phyloP scores from a whole-genome alignment of 2,888 invertebrate species.

The Drosophila emarginata region DNA sequence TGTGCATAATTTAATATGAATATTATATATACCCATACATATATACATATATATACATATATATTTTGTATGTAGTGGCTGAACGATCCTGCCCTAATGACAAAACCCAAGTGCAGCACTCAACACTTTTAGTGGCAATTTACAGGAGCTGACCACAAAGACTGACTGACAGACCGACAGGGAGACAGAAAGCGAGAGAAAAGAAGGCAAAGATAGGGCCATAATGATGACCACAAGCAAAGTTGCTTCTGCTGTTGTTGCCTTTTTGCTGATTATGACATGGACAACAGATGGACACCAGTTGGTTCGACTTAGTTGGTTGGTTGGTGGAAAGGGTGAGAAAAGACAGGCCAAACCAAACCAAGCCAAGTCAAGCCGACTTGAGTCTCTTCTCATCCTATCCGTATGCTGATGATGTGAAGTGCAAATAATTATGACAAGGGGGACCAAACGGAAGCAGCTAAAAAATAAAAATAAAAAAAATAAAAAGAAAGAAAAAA shows the following conservation, averaged over 20 bases:
- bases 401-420: slow-evolving; percentile 67
- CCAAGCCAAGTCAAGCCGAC: too few species aligned
- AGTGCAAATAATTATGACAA: slow-evolving; percentile 77
- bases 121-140: slow-evolving; percentile 78
- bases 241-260: slow-evolving; percentile 31
- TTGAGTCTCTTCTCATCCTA: slow-evolving; percentile 14
- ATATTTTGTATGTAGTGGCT: not conserved
- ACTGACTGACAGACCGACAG: slow-evolving; percentile 16
- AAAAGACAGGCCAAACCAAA: slow-evolving; percentile 1
- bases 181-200: slow-evolving; percentile 3
- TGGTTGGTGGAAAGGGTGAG: not conserved
- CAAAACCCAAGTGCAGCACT: slow-evolving; percentile 67
- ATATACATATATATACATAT: not conserved
- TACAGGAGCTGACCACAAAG: slow-evolving; percentile 76
- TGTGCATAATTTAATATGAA: slow-evolving; percentile 73
- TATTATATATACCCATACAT: slow-evolving; percentile 48
- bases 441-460: slow-evolving; percentile 59
- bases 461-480: slow-evolving; percentile 30
- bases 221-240: slow-evolving; percentile 38
- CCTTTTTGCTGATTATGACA: slow-evolving; percentile 58
- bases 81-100: slow-evolving; percentile 55
- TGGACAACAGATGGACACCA: slow-evolving; percentile 9
- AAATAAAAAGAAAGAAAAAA: slow-evolving; percentile 30
- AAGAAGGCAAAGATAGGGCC: slow-evolving; percentile 39
- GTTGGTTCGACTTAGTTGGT: not conserved